phyloP scores from a whole-genome alignment of 2,113 vertebrate genomes.

The Tragelaphus imberbis region DNA sequence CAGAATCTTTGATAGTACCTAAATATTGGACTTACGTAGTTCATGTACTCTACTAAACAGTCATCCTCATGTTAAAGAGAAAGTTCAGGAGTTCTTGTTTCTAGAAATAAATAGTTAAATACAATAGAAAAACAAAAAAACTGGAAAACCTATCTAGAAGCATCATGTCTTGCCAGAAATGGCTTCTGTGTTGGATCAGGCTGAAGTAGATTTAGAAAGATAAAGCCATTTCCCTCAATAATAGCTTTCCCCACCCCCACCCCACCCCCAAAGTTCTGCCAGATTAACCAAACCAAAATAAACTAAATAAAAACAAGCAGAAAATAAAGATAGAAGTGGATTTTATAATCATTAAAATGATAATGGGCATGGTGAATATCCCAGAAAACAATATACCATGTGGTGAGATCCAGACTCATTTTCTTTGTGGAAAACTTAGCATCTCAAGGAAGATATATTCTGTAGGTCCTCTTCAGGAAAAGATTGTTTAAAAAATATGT shows the following conservation, averaged over 20 bases:
- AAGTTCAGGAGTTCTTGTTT: background rate
- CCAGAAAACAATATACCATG: background rate
- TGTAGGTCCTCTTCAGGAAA: background rate
- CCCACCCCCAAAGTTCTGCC: background rate
- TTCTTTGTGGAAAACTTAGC: background rate
- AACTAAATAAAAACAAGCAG: background rate
- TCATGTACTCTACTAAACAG: background rate
- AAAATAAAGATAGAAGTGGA: background rate
- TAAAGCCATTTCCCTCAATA: background rate
- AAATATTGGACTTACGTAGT: background rate
- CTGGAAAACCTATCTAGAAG: background rate
- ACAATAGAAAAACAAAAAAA: background rate
- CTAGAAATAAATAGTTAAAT: constrained; percentile 6
- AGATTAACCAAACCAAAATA: background rate
- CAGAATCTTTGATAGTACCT: background rate
- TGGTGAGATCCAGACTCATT: background rate
- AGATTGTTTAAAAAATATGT: background rate
- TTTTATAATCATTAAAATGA: background rate
- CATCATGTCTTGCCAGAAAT: background rate
- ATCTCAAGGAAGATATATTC: background rate
- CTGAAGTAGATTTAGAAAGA: background rate
- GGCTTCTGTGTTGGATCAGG: background rate
- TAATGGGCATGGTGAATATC: background rate
- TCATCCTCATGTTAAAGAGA: background rate
- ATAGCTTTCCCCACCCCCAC: rapidly evolving